These are phyloP conservation scores for Triops cancriformis DNA, from an alignment of 1,140 invertebrate species.

Conservation along the genomic window DNA sequence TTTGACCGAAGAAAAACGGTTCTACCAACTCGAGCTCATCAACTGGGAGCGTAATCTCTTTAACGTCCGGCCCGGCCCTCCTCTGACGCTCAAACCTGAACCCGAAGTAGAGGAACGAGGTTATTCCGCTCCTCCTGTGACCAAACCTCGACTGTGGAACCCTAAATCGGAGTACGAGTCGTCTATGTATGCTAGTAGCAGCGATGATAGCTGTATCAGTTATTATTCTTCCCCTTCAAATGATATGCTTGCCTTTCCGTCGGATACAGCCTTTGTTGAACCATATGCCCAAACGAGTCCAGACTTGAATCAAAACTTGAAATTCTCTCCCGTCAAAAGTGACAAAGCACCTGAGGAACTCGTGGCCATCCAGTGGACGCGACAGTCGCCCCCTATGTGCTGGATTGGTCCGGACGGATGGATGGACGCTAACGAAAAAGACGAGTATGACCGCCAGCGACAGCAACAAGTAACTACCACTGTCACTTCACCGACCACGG, in stretches of 20 bases:
- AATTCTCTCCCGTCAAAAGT: not conserved
- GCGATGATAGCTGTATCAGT: slow-evolving; percentile 13
- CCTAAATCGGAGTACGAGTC: not conserved
- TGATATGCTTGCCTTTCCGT: slow-evolving; percentile 4
- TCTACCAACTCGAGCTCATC: slow-evolving; percentile 32
- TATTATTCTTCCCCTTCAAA: slow-evolving; percentile 4
- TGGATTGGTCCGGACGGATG: slow-evolving; percentile 17
- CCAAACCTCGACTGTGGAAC: slow-evolving; percentile 25
- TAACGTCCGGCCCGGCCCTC: slow-evolving; percentile 20
- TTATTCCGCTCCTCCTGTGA: slow-evolving; percentile 28
- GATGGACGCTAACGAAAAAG: slow-evolving; percentile 7
- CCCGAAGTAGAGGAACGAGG: slow-evolving; percentile 12
- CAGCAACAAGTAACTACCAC: not conserved
- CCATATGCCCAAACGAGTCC: not conserved
- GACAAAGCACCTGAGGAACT: not conserved
- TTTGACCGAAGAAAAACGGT: slow-evolving; percentile 45
- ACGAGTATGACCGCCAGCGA: not conserved
- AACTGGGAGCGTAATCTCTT: slow-evolving; percentile 29
- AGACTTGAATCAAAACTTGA: slow-evolving; percentile 3
- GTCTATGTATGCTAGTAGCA: slow-evolving; percentile 8
- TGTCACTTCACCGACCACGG: not conserved
- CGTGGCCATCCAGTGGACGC: slow-evolving; percentile 10
- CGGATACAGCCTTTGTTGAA: slow-evolving; percentile 11
- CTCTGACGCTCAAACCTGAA: slow-evolving; percentile 27
- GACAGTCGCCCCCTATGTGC: not conserved